A percentile compares a stretch with the other conserved stretches of the same genome.
Conservation (phyloP, 2,113 vertebrate species). For the Tor tambroides region DNA sequence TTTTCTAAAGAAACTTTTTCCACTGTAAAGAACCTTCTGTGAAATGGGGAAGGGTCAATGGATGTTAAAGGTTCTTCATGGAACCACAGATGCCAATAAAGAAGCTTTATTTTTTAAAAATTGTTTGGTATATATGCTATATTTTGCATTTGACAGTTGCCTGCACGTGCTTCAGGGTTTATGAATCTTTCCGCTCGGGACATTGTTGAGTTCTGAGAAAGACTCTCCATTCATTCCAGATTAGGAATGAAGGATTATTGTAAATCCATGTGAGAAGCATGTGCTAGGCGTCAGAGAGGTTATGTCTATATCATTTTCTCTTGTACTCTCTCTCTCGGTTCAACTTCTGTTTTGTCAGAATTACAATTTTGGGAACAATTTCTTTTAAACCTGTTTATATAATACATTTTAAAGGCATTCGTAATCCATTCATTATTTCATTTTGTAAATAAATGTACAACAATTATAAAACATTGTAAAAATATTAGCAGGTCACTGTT, state of each 20-base stretch:
- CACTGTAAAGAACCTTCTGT: background rate
- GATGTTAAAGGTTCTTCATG: background rate
- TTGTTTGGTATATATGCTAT: background rate
- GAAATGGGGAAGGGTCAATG: background rate
- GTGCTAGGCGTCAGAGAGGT: background rate
- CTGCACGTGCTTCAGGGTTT: background rate
- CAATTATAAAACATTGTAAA: too few species aligned
- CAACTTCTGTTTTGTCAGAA: too few species aligned
- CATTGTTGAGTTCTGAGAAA: slow-evolving; percentile 29
- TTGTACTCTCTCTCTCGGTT: background rate
- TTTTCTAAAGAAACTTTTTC: too few species aligned
- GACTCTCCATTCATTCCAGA: slow-evolving; percentile 24
- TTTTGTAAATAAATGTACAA: background rate
- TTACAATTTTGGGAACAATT: too few species aligned
- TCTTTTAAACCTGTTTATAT: too few species aligned
- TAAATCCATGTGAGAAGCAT: slow-evolving; percentile 36
- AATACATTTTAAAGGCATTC: background rate
- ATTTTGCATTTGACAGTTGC: background rate
- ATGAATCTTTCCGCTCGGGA: background rate
- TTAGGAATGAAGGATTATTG: slow-evolving; percentile 34
- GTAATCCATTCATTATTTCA: background rate
- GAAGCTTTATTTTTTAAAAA: too few species aligned
- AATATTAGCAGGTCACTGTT: background rate
- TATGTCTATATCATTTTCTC: background rate
- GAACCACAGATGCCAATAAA: background rate